Conservation (phyloP, 2,797 vertebrate genomes). For the Lepilemur ruficaudatus region DNA sequence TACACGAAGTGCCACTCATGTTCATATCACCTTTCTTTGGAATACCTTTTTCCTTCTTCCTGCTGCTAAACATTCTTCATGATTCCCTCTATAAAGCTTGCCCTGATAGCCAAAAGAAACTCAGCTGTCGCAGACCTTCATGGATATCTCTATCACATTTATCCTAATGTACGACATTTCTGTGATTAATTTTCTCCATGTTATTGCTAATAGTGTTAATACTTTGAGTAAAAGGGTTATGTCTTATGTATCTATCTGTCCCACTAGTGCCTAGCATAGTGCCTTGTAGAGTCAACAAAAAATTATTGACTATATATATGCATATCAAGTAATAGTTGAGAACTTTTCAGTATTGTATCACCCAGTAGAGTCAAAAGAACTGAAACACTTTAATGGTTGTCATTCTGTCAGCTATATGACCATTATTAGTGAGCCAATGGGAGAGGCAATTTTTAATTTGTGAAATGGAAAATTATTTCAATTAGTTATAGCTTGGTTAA, state of each 20-base stretch:
- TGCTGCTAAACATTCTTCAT: neutral
- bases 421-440: neutral
- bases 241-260: neutral
- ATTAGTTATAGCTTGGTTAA: neutral
- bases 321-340: neutral
- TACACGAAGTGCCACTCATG: neutral
- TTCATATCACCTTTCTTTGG: neutral
- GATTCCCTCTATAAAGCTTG: neutral
- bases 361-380: neutral
- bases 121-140: neutral
- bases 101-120: neutral
- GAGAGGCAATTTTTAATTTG: conserved; percentile 31
- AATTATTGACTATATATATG: neutral
- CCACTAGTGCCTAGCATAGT: neutral
- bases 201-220: neutral
- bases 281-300: neutral
- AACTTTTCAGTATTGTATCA: neutral
- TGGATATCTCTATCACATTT: neutral
- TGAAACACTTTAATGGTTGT: neutral
- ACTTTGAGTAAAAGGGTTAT: neutral
- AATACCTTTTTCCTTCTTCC: neutral
- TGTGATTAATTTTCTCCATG: neutral
- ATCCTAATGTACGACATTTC: neutral
- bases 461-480: neutral
- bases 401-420: neutral